Percentiles rank a stretch among this genome's conserved stretches.
phyloP scores from a whole-genome alignment of 2,888 invertebrate species.

The Amphipyra tragopoginis region DNA sequence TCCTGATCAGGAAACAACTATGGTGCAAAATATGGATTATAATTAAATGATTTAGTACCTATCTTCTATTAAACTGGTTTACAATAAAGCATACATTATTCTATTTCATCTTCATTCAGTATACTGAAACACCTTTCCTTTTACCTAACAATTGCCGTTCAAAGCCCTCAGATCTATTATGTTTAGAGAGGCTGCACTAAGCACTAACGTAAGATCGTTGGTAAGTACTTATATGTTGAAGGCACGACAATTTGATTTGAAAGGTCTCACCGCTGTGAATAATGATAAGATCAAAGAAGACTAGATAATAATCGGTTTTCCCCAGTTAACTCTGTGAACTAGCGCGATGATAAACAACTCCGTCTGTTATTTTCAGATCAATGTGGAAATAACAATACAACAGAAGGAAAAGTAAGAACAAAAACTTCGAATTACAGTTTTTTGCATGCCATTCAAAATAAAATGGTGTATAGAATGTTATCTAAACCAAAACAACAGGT shows the following conservation, averaged over 20 bases:
- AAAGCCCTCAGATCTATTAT: constrained; percentile 21
- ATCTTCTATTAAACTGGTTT: background rate
- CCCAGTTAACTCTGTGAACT: background rate
- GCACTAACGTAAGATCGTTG: constrained; percentile 24
- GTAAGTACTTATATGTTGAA: constrained; percentile 15
- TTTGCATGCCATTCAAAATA: constrained; percentile 17
- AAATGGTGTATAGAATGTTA: constrained; percentile 30
- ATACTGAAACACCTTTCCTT: constrained; percentile 18
- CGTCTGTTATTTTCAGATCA: background rate
- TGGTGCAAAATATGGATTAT: too few species aligned
- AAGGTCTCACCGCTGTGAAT: constrained; percentile 19
- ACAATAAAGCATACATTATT: background rate
- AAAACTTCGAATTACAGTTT: constrained; percentile 19
- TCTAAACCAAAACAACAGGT: constrained; percentile 30
- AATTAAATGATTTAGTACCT: too few species aligned
- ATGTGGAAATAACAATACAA: background rate
- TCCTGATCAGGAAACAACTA: background rate
- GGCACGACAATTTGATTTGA: constrained; percentile 17
- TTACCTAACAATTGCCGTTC: constrained; percentile 13
- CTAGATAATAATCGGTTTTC: constrained; percentile 10
- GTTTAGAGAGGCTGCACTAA: constrained; percentile 22
- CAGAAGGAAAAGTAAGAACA: background rate
- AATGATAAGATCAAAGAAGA: constrained; percentile 18
- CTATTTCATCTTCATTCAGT: background rate
- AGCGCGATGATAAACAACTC: constrained; percentile 4